Evolutionary conservation across 2,113 vertebrate species (phyloP).

Genomic region (cattle (Bos taurus)): ARS-UCD2.0 NC_037329.1:16157001-16157500

Average conservation of each 20-base stretch:
- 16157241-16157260: neutral
- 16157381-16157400: constrained; percentile 1
- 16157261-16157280: neutral
- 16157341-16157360: neutral
- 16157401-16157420: neutral
- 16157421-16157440: constrained; percentile 12
- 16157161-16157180: neutral
- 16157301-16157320: constrained; percentile 20
- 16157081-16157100: neutral
- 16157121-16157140: neutral
- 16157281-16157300: neutral
- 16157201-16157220: constrained; percentile 4
- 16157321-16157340: constrained; percentile 6
- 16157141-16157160: accelerated
- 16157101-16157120: neutral
- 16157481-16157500: neutral
- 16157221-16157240: neutral
- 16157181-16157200: neutral
- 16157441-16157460: neutral
- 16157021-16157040: accelerated
- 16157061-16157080: neutral
- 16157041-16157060: neutral
- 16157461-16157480: neutral
- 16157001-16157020: neutral
- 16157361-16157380: neutral